Conservation (phyloP, 64 coral and sea anemone species). For the Stylophora pistillata region DNA sequence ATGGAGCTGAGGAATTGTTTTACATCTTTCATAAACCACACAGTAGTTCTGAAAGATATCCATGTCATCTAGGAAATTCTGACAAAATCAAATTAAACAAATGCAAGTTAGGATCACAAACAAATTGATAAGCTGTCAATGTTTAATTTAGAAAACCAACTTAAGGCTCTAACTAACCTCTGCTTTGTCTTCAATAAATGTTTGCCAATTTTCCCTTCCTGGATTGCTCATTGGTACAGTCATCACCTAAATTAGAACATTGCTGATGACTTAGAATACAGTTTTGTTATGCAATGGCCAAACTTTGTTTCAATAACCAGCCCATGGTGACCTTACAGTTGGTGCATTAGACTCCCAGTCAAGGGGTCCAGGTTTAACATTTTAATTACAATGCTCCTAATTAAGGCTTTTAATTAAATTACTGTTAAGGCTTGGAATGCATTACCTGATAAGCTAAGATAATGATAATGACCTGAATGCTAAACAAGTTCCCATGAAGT, state of each 20-base stretch:
- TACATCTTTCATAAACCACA: constrained; percentile 80
- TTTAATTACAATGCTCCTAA: no score
- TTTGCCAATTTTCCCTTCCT: constrained; percentile 74
- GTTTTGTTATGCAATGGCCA: no score
- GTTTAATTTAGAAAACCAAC: neutral
- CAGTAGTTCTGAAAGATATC: constrained; percentile 88
- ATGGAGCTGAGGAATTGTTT: constrained; percentile 65
- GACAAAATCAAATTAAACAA: neutral
- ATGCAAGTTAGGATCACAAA: neutral
- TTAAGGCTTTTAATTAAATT: no score
- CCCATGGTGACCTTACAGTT: no score
- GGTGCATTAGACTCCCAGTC: no score
- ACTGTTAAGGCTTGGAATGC: no score
- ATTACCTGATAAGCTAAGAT: no score
- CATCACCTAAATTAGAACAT: constrained; percentile 40
- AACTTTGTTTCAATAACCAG: neutral
- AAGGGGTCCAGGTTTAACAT: no score
- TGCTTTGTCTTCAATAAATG: constrained; percentile 53
- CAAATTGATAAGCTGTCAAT: neutral
- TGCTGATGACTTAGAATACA: no score
- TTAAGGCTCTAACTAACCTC: constrained; percentile 27
- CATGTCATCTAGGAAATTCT: constrained; percentile 92
- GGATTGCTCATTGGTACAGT: constrained; percentile 42
- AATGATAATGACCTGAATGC: no score
- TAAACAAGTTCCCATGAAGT: no score